A percentile compares a stretch with the other conserved stretches of the same genome.
These are phyloP conservation scores for Zonitis immaculata DNA, from an alignment of 2,888 invertebrate genomes.

Conservation along the genomic window DNA sequence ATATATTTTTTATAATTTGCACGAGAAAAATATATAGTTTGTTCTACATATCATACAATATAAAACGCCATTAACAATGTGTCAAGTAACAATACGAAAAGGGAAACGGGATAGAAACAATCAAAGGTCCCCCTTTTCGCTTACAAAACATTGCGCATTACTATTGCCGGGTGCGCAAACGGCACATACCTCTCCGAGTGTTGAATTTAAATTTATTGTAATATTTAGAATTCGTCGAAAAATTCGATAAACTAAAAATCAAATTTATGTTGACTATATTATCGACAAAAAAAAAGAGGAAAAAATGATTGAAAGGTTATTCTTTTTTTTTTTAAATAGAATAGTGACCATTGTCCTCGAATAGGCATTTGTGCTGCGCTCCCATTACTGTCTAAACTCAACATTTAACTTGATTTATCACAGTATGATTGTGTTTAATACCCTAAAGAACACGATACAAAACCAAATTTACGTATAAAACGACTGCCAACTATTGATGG, in stretches of 20 bases:
- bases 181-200: slow-evolving; percentile 12
- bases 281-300: too few relatives aligned
- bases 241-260: too few relatives aligned
- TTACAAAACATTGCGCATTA: slow-evolving; percentile 29
- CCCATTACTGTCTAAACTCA: slow-evolving; percentile 51
- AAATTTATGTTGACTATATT: too few relatives aligned
- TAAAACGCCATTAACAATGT: slow-evolving; percentile 44
- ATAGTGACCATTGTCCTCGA: neutral
- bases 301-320: too few relatives aligned
- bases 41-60: slow-evolving; percentile 35
- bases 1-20: too few relatives aligned
- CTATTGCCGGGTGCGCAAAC: slow-evolving; percentile 31
- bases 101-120: slow-evolving; percentile 25
- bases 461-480: slow-evolving; percentile 44
- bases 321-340: neutral
- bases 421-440: slow-evolving; percentile 56
- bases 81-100: slow-evolving; percentile 40
- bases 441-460: slow-evolving; percentile 47
- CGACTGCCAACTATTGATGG: slow-evolving; percentile 36
- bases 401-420: slow-evolving; percentile 65
- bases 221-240: too few relatives aligned
- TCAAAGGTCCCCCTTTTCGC: slow-evolving; percentile 25
- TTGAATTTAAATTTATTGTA: too few relatives aligned
- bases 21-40: slow-evolving; percentile 41
- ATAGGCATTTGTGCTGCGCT: neutral